Evolutionary conservation across 1,140 invertebrate species (phyloP).

Genomic region (Eulimnadia texana): DNA sequence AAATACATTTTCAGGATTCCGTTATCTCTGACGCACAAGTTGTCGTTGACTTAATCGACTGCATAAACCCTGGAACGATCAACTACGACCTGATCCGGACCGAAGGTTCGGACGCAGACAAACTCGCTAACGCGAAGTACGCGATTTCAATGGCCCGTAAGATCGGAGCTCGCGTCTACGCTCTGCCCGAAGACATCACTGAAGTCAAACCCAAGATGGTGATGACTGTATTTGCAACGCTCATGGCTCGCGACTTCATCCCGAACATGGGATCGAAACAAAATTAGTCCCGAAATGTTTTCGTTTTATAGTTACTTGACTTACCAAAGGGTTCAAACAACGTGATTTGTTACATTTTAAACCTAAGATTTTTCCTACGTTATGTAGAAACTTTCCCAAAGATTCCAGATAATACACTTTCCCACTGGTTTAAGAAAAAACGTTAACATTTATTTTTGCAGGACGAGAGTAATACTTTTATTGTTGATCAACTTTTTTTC

Average conservation of each 20-base stretch:
- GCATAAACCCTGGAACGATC: slow-evolving; percentile 88
- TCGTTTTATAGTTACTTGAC: no score
- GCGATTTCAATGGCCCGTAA: slow-evolving; percentile 95
- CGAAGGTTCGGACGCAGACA: slow-evolving; percentile 66
- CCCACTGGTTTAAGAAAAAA: neutral
- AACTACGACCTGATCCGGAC: slow-evolving; percentile 82
- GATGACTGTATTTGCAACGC: slow-evolving; percentile 97
- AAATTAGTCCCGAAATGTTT: no score
- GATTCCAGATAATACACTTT: neutral
- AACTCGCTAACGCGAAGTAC: slow-evolving; percentile 95
- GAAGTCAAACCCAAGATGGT: slow-evolving; percentile 98
- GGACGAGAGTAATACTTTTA: no score
- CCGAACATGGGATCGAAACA: slow-evolving; percentile 54
- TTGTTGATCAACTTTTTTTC: no score
- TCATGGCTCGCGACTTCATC: slow-evolving; percentile 92
- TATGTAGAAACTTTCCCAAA: neutral
- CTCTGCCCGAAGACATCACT: slow-evolving; percentile 96
- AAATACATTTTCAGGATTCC: no score
- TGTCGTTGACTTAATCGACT: slow-evolving; percentile 88
- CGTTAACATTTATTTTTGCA: neutral
- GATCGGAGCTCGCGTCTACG: slow-evolving; percentile 92
- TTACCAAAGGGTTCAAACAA: no score
- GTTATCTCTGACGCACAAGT: slow-evolving; percentile 69
- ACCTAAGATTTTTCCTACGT: no score
- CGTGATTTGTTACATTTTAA: no score